A percentile compares a stretch with the other conserved stretches of the same genome.
These are phyloP conservation scores for Styela clava DNA, from an alignment of 23 tunicate species.

Conservation along the genomic window DNA sequence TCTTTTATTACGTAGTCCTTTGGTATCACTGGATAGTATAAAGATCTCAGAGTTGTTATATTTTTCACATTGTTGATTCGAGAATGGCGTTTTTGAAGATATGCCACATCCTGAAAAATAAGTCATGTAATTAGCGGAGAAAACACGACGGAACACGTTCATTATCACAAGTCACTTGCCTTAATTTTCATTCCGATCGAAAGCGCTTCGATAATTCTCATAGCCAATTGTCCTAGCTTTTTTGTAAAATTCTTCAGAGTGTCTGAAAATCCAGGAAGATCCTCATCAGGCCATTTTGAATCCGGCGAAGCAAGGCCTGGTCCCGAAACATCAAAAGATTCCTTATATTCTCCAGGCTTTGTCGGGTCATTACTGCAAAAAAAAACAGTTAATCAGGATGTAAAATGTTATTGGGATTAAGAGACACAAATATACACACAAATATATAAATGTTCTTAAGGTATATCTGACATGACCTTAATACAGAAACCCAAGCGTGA, in stretches of 20 bases:
- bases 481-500: no score
- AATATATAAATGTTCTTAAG: no score
- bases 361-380: neutral
- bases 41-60: conserved; percentile 50
- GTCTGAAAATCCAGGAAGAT: conserved; percentile 47
- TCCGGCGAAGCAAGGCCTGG: conserved; percentile 2
- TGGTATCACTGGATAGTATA: conserved; percentile 72
- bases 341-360: conserved; percentile 65
- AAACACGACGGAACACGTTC: neutral
- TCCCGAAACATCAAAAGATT: conserved; percentile 50
- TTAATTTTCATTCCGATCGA: conserved; percentile 50
- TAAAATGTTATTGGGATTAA: no score
- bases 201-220: conserved; percentile 44
- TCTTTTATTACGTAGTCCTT: neutral
- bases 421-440: no score
- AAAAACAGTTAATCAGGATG: no score
- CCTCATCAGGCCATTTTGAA: conserved; percentile 51
- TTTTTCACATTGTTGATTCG: conserved; percentile 23
- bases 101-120: conserved; percentile 30
- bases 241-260: conserved; percentile 33
- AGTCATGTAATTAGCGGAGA: neutral
- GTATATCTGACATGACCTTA: no score
- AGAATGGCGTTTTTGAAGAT: conserved; percentile 39
- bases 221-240: conserved; percentile 30
- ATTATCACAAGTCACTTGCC: conserved; percentile 11